Evolutionary conservation across 2,888 invertebrate genomes (phyloP).

Genomic region (Sceliomorpha sp.): DNA sequence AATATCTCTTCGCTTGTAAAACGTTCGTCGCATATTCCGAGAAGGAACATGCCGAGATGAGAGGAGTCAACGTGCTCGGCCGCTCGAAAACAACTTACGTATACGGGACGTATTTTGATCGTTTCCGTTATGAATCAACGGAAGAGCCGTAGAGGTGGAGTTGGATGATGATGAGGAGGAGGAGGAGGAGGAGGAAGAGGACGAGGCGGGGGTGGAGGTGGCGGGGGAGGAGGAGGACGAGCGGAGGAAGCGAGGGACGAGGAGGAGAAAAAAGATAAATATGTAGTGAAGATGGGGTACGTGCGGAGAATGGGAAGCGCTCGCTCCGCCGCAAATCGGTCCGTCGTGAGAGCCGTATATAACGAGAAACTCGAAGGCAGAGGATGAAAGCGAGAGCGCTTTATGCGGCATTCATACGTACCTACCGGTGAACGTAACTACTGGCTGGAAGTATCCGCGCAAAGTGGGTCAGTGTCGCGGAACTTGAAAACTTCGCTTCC

Average conservation of each 20-base stretch:
- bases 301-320: conserved; percentile 52
- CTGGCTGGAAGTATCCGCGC: conserved; percentile 71
- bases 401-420: conserved; percentile 73
- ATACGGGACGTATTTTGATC: conserved; percentile 37
- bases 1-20: too few relatives aligned
- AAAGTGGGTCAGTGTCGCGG: conserved; percentile 80
- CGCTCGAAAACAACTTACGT: conserved; percentile 16
- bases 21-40: too few relatives aligned
- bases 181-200: conserved; percentile 7
- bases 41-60: neutral
- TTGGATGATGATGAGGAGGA: conserved; percentile 11
- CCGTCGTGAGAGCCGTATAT: conserved; percentile 39
- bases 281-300: conserved; percentile 46
- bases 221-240: conserved; percentile 1
- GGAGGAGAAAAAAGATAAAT: conserved; percentile 30
- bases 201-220: neutral
- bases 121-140: conserved; percentile 47
- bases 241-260: neutral
- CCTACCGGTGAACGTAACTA: conserved; percentile 76
- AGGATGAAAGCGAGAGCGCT: conserved; percentile 75
- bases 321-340: conserved; percentile 22
- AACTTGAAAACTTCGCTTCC: conserved; percentile 80
- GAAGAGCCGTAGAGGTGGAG: too few relatives aligned
- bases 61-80: conserved; percentile 2
- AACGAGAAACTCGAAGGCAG: conserved; percentile 54